Evolutionary conservation across 2,113 vertebrate genomes (phyloP).

Genomic region (Asarcornis scutulata): DNA sequence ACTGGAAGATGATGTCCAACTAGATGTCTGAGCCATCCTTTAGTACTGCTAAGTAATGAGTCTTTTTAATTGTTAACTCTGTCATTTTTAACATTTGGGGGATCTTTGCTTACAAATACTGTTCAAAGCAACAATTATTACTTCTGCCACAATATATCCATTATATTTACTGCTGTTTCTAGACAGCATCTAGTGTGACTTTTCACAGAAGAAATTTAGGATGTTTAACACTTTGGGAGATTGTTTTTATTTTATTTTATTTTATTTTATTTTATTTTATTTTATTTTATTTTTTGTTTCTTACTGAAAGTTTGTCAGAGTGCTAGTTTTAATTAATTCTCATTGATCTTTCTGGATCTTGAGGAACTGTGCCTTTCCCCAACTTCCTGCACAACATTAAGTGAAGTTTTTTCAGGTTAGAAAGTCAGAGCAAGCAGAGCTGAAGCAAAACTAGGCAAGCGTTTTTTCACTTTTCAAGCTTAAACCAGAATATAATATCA

Average conservation of each 20-base stretch:
- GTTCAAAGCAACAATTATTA: not conserved
- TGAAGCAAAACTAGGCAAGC: not conserved
- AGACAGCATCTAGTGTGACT: not conserved
- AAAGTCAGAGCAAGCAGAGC: not conserved
- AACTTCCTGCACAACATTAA: not conserved
- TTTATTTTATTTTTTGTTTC: not conserved
- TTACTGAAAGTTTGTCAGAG: not conserved
- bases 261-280: not conserved
- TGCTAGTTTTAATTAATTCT: not conserved
- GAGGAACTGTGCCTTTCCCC: not conserved
- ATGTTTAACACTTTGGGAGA: not conserved
- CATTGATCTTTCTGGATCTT: not conserved
- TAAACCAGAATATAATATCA: not conserved
- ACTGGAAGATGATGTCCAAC: not conserved
- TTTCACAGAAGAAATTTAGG: not conserved
- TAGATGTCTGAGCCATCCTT: not conserved
- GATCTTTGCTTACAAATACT: not conserved
- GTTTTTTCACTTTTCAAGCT: not conserved
- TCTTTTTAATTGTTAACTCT: not conserved
- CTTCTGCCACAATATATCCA: not conserved
- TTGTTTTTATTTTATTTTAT: not conserved
- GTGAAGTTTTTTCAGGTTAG: not conserved
- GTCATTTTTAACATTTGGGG: not conserved
- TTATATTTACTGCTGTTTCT: not conserved
- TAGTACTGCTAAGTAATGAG: not conserved